Conservation (phyloP, 2,113 vertebrate species). For the Ornithorhynchus anatinus region DNA sequence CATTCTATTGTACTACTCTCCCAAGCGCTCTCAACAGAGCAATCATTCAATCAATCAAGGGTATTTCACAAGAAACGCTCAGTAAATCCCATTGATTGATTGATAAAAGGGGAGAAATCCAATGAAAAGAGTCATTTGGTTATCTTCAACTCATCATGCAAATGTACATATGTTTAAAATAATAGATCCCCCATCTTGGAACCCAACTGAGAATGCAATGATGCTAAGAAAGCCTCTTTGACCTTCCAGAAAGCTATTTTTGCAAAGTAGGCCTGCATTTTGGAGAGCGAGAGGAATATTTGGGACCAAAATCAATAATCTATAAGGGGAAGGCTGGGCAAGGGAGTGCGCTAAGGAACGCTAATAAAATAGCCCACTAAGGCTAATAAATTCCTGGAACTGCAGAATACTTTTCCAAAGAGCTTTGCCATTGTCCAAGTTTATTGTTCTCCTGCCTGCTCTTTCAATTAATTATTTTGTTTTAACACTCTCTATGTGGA, state of each 20-base stretch:
- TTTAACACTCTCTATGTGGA: constrained; percentile 73
- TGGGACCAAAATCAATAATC: constrained; percentile 21
- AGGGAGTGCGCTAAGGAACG: neutral
- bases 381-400: constrained; percentile 39
- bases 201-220: too few relatives aligned
- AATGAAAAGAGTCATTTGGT: too few relatives aligned
- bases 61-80: too few relatives aligned
- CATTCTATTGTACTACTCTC: too few relatives aligned
- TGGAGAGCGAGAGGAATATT: constrained; percentile 18
- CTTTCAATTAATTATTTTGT: constrained; percentile 80
- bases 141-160: too few relatives aligned
- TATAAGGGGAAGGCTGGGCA: too few relatives aligned
- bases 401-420: constrained; percentile 39
- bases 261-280: constrained; percentile 3
- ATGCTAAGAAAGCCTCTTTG: neutral
- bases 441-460: constrained; percentile 67
- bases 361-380: constrained; percentile 33
- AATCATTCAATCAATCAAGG: too few relatives aligned
- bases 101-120: too few relatives aligned
- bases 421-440: constrained; percentile 34
- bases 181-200: too few relatives aligned
- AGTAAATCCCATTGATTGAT: too few relatives aligned
- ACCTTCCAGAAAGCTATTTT: constrained; percentile 33
- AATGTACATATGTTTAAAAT: too few relatives aligned
- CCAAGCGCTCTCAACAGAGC: too few relatives aligned